A percentile compares a stretch with the other conserved stretches of the same genome.
Conservation (phyloP, 92 coral and sea anemone species). For the Muricea muricata region DNA sequence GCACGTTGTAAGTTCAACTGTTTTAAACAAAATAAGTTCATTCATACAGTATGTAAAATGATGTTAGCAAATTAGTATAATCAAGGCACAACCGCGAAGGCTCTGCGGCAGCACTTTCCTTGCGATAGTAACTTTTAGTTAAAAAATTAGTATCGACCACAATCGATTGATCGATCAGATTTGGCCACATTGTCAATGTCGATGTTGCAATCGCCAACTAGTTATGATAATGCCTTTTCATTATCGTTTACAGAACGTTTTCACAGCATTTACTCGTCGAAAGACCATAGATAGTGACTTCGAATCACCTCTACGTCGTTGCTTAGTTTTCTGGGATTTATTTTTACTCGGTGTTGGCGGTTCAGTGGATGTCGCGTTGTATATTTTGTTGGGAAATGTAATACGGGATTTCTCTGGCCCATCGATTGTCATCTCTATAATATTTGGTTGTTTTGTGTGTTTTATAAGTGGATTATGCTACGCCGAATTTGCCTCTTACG, state of each 20-base stretch:
- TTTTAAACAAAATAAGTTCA: too few relatives aligned
- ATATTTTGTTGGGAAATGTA: slow-evolving; percentile 26
- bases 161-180: too few relatives aligned
- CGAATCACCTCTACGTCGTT: slow-evolving; percentile 33
- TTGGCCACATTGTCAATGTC: too few relatives aligned
- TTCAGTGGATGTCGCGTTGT: slow-evolving; percentile 28
- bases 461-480: slow-evolving; percentile 26
- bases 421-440: slow-evolving; percentile 19
- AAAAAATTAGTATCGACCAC: too few relatives aligned
- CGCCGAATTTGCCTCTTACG: slow-evolving; percentile 31
- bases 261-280: background rate
- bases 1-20: too few relatives aligned
- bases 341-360: slow-evolving; percentile 31
- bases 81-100: too few relatives aligned
- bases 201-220: too few relatives aligned
- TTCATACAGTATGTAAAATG: too few relatives aligned
- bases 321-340: slow-evolving; percentile 27
- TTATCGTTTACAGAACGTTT: background rate
- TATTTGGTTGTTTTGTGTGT: background rate
- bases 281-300: background rate
- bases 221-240: background rate
- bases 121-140: too few relatives aligned
- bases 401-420: slow-evolving; percentile 17
- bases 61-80: too few relatives aligned
- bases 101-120: too few relatives aligned